Evolutionary conservation across 2,888 invertebrate species (phyloP).

Genomic region (Drosophila recens): DNA sequence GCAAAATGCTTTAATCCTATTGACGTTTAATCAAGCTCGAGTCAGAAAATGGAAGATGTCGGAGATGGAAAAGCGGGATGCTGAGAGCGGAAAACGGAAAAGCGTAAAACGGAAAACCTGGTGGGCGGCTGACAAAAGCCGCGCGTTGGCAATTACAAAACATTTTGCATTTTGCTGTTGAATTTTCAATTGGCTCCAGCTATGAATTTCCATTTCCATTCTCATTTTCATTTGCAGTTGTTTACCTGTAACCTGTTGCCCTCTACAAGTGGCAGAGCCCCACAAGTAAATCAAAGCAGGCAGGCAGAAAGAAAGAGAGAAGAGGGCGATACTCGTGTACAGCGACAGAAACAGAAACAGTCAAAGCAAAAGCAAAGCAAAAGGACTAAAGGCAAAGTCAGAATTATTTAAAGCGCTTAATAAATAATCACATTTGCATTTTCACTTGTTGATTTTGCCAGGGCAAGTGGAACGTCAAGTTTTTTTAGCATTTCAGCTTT

Average conservation of each 20-base stretch:
- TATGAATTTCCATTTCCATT: conserved; percentile 59
- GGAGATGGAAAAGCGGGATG: conserved; percentile 3
- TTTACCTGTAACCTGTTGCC: conserved; percentile 58
- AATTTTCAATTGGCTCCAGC: conserved; percentile 69
- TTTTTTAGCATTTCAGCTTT: conserved; percentile 27
- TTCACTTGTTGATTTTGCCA: conserved; percentile 79
- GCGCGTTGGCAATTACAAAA: conserved; percentile 60
- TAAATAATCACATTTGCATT: conserved; percentile 82
- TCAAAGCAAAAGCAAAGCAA: conserved; percentile 8
- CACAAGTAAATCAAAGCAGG: conserved; percentile 50
- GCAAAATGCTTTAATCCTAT: conserved; percentile 75
- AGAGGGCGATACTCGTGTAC: neutral
- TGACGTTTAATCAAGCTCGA: conserved; percentile 73
- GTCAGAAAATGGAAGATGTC: conserved; percentile 9
- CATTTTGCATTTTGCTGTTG: conserved; percentile 68
- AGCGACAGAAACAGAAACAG: conserved; percentile 5
- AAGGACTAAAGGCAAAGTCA: conserved; percentile 25
- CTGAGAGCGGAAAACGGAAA: neutral
- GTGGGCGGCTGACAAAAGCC: conserved; percentile 37
- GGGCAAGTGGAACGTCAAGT: conserved; percentile 26
- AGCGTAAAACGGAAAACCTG: conserved; percentile 2
- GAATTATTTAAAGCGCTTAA: conserved; percentile 75
- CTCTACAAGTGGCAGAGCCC: conserved; percentile 11
- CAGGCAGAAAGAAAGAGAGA: neutral
- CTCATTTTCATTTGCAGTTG: conserved; percentile 42